Evolutionary conservation across 1,140 invertebrate genomes (phyloP).

Genomic region (Pinna nobilis): DNA sequence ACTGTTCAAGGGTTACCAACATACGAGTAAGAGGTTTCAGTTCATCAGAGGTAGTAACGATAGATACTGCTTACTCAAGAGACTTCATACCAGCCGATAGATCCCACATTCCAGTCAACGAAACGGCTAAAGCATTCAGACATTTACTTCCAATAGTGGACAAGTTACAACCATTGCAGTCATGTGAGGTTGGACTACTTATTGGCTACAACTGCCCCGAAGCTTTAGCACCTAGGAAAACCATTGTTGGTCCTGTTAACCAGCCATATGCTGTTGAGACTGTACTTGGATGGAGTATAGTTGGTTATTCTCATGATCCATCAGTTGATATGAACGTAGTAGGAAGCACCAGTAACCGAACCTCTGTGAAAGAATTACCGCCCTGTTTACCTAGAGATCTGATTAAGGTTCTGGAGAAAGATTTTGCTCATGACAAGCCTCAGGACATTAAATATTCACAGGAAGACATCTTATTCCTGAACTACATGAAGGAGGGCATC

Average conservation of each 20-base stretch:
- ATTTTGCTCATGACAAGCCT: constrained; percentile 21
- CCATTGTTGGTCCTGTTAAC: not conserved
- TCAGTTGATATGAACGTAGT: not conserved
- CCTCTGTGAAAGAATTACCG: constrained; percentile 28
- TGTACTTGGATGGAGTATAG: constrained; percentile 28
- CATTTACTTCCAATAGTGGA: constrained; percentile 10
- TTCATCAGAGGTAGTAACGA: not conserved
- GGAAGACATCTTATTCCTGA: constrained; percentile 17
- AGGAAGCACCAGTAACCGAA: not conserved
- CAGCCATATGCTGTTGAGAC: constrained; percentile 36
- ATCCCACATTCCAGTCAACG: not conserved
- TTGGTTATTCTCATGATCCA: constrained; percentile 7
- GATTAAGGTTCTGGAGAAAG: constrained; percentile 30
- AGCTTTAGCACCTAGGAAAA: constrained; percentile 27
- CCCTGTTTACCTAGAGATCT: constrained; percentile 21
- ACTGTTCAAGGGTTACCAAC: constrained; percentile 5
- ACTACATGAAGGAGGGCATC: constrained; percentile 17
- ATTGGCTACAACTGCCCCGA: constrained; percentile 42
- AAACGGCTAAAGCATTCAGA: not conserved
- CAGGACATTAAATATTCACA: constrained; percentile 16
- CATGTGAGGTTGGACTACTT: constrained; percentile 49
- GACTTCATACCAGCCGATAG: constrained; percentile 30
- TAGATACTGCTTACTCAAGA: constrained; percentile 23
- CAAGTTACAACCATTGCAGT: constrained; percentile 38
- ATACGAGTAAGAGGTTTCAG: constrained; percentile 34